Evolutionary conservation across 2,113 vertebrate genomes (phyloP).

Genomic region (Rhineura floridana): DNA sequence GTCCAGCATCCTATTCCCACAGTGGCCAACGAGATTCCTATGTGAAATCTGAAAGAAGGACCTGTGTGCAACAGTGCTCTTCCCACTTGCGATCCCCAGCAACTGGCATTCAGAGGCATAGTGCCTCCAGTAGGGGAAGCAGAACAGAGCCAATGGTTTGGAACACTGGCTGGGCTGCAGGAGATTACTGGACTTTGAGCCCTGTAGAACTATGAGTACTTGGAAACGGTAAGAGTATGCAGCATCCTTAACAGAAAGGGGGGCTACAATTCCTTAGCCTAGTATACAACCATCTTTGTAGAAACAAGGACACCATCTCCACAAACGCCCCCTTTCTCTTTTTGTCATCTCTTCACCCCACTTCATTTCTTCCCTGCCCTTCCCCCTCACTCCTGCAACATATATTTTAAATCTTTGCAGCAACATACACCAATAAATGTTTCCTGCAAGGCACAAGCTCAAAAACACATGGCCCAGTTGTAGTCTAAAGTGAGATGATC

Average conservation of each 20-base stretch:
- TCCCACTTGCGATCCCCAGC: too few species aligned
- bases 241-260: slow-evolving; percentile 30
- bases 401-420: neutral
- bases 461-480: neutral
- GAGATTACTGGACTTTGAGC: neutral
- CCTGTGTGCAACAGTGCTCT: too few species aligned
- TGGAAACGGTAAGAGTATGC: slow-evolving; percentile 29
- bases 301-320: neutral
- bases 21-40: neutral
- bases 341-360: neutral
- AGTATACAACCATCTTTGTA: neutral
- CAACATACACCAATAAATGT: neutral
- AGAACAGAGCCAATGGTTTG: neutral
- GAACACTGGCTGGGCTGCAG: neutral
- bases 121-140: too few species aligned
- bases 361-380: neutral
- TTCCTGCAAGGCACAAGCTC: neutral
- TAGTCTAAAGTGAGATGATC: neutral
- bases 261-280: neutral
- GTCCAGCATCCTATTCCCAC: neutral
- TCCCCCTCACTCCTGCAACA: neutral
- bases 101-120: too few species aligned
- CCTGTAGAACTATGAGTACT: slow-evolving; percentile 35
- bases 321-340: neutral
- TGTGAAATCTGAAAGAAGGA: too few species aligned